Base-by-base conservation (phyloP, 1,140 invertebrate species). In the Diachasma alloeum region DNA sequence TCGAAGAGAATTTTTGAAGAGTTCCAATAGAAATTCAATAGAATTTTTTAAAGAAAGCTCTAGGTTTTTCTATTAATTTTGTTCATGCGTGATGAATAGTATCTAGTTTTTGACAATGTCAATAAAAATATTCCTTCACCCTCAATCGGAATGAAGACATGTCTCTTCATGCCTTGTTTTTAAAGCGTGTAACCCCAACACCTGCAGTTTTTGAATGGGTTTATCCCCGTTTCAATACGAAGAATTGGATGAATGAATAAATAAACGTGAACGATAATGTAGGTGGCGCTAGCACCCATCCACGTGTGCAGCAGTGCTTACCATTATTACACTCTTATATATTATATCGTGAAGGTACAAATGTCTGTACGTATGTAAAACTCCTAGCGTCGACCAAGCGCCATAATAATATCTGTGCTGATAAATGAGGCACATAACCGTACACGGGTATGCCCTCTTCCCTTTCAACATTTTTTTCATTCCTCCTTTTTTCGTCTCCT, bases 361-460 rank as follows among this genome's bases (percentile, higher is more conserved):
- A 88, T 88, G 84, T 87, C 83, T 78, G 83, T 85, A 87, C 85
- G 83, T 87, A 87, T 87, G 87, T 87, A 87, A 88, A 87, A 87
- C 84, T 87, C 81, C 84, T 87, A 87, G 87, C 83, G 82, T 81
- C 83, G 84, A 83, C 82, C 80, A 81, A 71, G 66, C n/a, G 84
- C 84, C 80, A 84, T 86, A 89, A 88, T 88, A 89, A 88, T 88
- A 88, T 87, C 85, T 85, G 84, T 84, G 84, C 86, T 88, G 87
- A 89, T 87, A 87, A 88, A 89, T 86, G 87, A 86, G 87, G 86
- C 83, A 86, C 88, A 89, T 88, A 88, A 89, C 81, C 85, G 86
- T 88, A 88, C 87, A 87, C 83, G 86, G 80, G 74, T 79, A 80
- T 81, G 80, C 82, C 79, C 83, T 72, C 81, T 82, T 78, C 78